Base-by-base conservation (phyloP, 2,797 vertebrate genomes). In the Glyptemys insculpta region DNA sequence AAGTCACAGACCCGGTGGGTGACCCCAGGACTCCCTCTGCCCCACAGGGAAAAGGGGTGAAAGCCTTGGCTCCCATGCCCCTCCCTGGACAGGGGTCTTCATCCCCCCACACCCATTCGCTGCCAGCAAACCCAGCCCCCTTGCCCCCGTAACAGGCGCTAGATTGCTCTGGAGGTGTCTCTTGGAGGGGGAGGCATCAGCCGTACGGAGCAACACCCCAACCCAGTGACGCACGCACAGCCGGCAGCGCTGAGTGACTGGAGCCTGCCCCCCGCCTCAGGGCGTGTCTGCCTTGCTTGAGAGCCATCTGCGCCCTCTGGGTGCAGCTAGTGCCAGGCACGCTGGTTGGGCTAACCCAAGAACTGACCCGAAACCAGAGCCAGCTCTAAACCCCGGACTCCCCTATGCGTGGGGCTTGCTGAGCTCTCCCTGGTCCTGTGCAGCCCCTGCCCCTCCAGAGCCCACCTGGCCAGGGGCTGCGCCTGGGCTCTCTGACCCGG, bases 81-180 rank as follows among this genome's bases (percentile, higher is more conserved):
- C 34, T 9, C 15, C 34, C 34, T 5, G 34, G 62, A 68, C 62
- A n/a, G 62, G 18, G 4, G 8, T 34, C 12, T 68, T n/a, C 34
- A 68, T 21, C 62, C 62, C 27, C 31, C 62, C 7, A 6, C 8
- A 6, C 34, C 34, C 34, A 9, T 19, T 68, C 8, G 2, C 62
- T n/a, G 34, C 62, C 34, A 19, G 34, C 34, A n/a, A 65, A 68
- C 34, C 62, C 62, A 68, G 62, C 18, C 2, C 8, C n/a, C 65
- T 11, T 21, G 1, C 8, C 31, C 9, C n/a, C 3, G 16, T 9
- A 11, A 19, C 8, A 21, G 34, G 65, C 3, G 9, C 18, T n/a
- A 8, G 65, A 68, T 34, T 16, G 59, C 31, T 62, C 59, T 16
- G 59, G 31, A 59, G 16, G 34, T 31, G 16, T 65, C 62, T n/a